Base-by-base conservation (phyloP, 23 tunicate species). In the Trididemnum nubilum region DNA sequence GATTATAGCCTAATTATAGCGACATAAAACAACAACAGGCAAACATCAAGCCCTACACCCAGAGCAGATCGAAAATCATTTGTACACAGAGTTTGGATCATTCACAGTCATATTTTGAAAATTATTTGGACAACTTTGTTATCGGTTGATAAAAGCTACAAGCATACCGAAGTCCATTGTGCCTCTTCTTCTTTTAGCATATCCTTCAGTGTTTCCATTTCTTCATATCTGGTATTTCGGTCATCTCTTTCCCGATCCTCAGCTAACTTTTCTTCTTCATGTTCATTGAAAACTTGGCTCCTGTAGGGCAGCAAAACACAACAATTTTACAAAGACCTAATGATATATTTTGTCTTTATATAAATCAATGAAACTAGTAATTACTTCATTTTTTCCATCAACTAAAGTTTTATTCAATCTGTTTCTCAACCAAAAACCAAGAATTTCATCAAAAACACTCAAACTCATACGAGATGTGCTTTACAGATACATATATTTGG, bases 151-250 rank as follows among this genome's bases (percentile, higher is more conserved):
- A n/a, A n/a, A n/a, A n/a, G n/a, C n/a, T n/a, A n/a, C n/a, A n/a
- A n/a, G n/a, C n/a, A n/a, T 15, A 44, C 54, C 54, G 54, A 44
- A 25, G 90, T 87, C 98, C 98, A 93, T 21, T 78, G 31, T 22
- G 86, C 93, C 80, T 93, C 98, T 26, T 93, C 98, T 80, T 93
- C 98, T 52, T 88, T 87, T n/a, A 93, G 67, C 58, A 49, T 35
- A n/a, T 65, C 75, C 60, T 93, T 93, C 9, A 93, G 40, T 34
- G 84, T 44, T 65, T 93, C 86, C 88, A 93, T 83, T 88, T 93
- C 93, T 81, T 84, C 89, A 73, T 93, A 93, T 38, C 98, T 36
- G 18, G 28, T 65, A 85, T 87, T 93, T 26, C 87, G 81, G 61
- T 93, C 83, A 30, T 79, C 84, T 24, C 83, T 71, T 36, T 87